These are phyloP conservation scores for Trypoxylon attenuatum DNA, from an alignment of 2,888 invertebrate species.

Conservation along the genomic window DNA sequence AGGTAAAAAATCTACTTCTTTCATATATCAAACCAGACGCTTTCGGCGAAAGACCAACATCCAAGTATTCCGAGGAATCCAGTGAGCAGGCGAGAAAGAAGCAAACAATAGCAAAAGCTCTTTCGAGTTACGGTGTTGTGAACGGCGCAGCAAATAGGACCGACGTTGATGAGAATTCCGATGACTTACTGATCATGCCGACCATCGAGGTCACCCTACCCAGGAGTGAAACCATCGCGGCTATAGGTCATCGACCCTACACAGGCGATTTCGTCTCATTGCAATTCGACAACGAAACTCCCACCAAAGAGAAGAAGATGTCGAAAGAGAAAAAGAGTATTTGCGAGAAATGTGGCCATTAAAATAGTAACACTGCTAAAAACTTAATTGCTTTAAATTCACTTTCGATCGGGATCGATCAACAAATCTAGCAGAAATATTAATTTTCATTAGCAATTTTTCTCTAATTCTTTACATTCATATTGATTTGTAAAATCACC, in stretches of 20 bases:
- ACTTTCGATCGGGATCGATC: too few relatives aligned
- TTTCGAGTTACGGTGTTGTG: constrained; percentile 26
- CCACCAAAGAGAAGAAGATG: background rate
- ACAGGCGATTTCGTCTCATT: constrained; percentile 28
- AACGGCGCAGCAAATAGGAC: constrained; percentile 41
- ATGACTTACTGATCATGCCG: constrained; percentile 18
- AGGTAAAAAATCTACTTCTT: background rate
- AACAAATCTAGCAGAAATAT: too few relatives aligned
- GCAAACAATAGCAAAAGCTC: constrained; percentile 17
- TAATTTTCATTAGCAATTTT: too few relatives aligned
- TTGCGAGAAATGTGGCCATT: constrained; percentile 66
- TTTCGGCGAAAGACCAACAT: constrained; percentile 34
- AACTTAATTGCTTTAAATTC: too few relatives aligned
- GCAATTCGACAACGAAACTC: background rate
- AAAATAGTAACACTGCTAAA: too few relatives aligned
- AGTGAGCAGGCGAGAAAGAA: constrained; percentile 1
- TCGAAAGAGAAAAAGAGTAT: constrained; percentile 17
- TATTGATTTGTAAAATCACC: background rate
- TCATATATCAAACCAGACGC: constrained; percentile 23
- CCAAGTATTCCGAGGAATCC: constrained; percentile 27
- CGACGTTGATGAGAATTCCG: constrained; percentile 29
- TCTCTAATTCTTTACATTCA: background rate
- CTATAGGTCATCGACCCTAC: constrained; percentile 60
- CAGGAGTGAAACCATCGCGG: constrained; percentile 69
- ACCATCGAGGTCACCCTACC: constrained; percentile 50